Base-by-base conservation (phyloP, 2,888 invertebrate genomes). In the Apamea monoglypha region DNA sequence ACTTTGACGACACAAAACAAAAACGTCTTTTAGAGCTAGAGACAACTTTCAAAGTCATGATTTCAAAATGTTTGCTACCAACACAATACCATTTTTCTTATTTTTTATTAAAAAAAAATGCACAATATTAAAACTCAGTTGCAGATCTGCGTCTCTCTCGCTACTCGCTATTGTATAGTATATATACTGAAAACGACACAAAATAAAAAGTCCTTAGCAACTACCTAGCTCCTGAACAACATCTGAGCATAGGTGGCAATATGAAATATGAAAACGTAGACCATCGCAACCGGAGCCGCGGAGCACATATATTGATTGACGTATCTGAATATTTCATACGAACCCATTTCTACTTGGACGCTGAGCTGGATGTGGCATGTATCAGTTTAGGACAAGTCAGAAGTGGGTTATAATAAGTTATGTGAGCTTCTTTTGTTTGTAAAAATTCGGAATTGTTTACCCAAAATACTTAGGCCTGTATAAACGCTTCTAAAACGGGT, bases 251-350 rank as follows among this genome's bases (percentile, higher is more conserved):
- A 88, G 92, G 92, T 92, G 93, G 93, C 91, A 94, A 94, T 94
- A 94, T 94, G 93, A 94, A 94, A 95, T 93, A 95, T 94, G 93
- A 92, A 94, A 92, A 88, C 91, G 81, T 85, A 81, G 85, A 88
- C 84, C 77, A 82, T 83, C 84, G 84, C 88, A 83, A 86, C 85
- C 88, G 87, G 76, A 82, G 86, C 83, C 83, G 44, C 82, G 81
- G 85, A 84, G 81, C 85, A 81, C 94, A 91, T 91, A 92, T 94
- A 95, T 95, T 93, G 95, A 95, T 95, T 95, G 94, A 94, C 94
- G 87, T 81, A 77, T 81, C 63, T 92, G 91, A 93, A 94, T 93
- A 90, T 92, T 93, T 92, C 83, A 93, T 86, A 76, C 61, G 68
- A 90, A 91, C 91, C 89, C 87, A 89, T 89, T 87, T 89, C 87